Percentiles rank a stretch among this genome's conserved stretches.
phyloP scores from a whole-genome alignment of 1,140 invertebrate genomes.

The Nymphalis io region DNA sequence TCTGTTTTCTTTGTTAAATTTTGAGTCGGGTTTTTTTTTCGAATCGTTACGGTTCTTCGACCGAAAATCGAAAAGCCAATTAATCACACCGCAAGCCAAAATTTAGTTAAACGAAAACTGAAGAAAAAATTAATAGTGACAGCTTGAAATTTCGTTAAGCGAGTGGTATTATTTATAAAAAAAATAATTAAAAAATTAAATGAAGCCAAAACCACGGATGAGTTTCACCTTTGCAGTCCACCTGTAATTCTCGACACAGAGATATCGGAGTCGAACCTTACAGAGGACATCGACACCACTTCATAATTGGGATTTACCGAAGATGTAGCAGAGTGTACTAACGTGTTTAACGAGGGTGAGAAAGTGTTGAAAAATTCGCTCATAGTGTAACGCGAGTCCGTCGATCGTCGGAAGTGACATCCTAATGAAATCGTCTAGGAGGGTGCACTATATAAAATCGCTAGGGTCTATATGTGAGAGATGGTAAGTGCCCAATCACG shows the following conservation, averaged over 20 bases:
- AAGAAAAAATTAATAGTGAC: constrained; percentile 75
- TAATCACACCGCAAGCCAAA: constrained; percentile 80
- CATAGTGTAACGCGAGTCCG: background rate
- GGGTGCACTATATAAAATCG: background rate
- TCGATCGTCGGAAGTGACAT: background rate
- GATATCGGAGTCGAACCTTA: constrained; percentile 8
- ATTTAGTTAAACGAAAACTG: constrained; percentile 72
- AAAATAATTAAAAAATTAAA: constrained; percentile 73
- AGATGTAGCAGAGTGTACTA: background rate
- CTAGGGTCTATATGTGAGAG: constrained; percentile 8
- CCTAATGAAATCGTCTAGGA: background rate
- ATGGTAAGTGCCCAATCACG: constrained; percentile 33
- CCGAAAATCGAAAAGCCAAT: constrained; percentile 67
- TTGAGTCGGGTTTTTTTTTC: constrained; percentile 62
- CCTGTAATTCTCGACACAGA: constrained; percentile 12
- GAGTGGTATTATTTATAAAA: constrained; percentile 76
- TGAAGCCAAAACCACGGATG: constrained; percentile 80
- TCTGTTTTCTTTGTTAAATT: constrained; percentile 71
- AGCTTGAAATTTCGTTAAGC: constrained; percentile 77
- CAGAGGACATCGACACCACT: constrained; percentile 24
- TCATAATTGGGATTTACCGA: constrained; percentile 35
- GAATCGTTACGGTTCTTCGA: constrained; percentile 38
- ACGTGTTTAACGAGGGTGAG: background rate
- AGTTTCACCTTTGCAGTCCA: constrained; percentile 48
- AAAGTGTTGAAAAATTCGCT: background rate